A percentile compares a stretch with the other conserved stretches of the same genome.
Evolutionary conservation across 2,113 vertebrate genomes (phyloP).

Genomic region (Crotalus viridis): DNA sequence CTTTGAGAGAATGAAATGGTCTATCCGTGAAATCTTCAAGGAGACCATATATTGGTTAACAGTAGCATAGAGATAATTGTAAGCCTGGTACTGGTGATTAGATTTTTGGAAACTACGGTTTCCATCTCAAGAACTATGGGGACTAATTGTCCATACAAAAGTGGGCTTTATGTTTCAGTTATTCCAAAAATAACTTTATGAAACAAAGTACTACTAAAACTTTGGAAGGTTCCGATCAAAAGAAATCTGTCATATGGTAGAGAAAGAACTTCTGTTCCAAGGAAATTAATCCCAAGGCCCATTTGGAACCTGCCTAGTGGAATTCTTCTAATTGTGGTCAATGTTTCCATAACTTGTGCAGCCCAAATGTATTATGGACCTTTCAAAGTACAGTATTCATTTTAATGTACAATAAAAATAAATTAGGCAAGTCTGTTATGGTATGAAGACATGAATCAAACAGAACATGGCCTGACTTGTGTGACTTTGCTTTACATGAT

Average conservation of each 20-base stretch:
- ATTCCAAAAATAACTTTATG: background rate
- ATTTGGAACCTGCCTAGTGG: background rate
- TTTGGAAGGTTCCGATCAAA: no score
- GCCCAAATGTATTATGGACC: slow-evolving; percentile 3
- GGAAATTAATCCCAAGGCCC: background rate
- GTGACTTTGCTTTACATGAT: background rate
- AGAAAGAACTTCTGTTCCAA: background rate
- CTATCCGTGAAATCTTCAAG: slow-evolving; percentile 12
- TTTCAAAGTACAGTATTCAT: background rate
- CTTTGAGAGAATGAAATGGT: slow-evolving; percentile 31
- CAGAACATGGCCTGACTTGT: background rate
- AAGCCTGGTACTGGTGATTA: background rate
- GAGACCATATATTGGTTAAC: background rate
- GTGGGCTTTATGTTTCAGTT: background rate
- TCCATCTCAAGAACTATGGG: background rate
- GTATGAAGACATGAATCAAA: background rate
- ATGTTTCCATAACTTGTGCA: background rate
- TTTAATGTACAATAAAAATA: slow-evolving; percentile 8
- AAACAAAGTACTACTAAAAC: background rate
- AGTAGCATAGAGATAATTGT: background rate
- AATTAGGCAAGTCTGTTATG: background rate
- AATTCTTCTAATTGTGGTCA: background rate
- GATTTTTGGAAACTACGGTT: background rate
- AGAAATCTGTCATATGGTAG: background rate
- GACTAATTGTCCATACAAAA: background rate